Percentiles rank a stretch among this genome's conserved stretches.
Conservation (phyloP, 2,888 invertebrate species). For the Brassicogethes aeneus region DNA sequence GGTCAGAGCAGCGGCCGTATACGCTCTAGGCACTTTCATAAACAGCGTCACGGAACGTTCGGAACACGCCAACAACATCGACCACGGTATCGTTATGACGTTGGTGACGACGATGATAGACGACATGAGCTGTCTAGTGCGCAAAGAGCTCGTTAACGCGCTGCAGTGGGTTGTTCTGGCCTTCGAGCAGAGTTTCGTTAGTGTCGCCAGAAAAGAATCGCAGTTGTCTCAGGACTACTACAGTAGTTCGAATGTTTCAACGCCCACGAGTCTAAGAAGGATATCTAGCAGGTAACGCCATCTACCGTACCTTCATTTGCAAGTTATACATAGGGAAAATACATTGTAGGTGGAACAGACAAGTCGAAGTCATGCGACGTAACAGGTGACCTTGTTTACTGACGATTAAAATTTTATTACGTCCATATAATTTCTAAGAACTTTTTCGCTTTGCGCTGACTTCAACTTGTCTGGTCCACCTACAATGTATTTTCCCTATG, state of each 20-base stretch:
- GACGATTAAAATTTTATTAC: too few species aligned
- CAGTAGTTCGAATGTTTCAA: slow-evolving; percentile 17
- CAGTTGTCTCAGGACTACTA: not conserved
- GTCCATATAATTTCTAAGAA: too few species aligned
- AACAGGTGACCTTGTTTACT: too few species aligned
- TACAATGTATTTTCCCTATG: too few species aligned
- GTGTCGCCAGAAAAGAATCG: slow-evolving; percentile 58
- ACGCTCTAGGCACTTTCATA: slow-evolving; percentile 90
- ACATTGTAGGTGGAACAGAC: too few species aligned
- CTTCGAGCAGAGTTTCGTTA: slow-evolving; percentile 82
- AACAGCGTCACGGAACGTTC: slow-evolving; percentile 74
- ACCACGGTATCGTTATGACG: slow-evolving; percentile 85
- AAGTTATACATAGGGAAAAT: too few species aligned
- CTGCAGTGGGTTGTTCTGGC: slow-evolving; percentile 77
- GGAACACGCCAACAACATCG: slow-evolving; percentile 90
- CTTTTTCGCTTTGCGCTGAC: too few species aligned
- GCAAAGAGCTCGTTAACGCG: slow-evolving; percentile 80
- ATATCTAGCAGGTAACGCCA: slow-evolving; percentile 33
- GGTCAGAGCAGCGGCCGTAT: slow-evolving; percentile 88
- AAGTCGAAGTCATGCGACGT: too few species aligned
- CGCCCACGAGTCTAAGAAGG: slow-evolving; percentile 26
- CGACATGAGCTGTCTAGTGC: slow-evolving; percentile 80
- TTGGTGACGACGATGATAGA: slow-evolving; percentile 66
- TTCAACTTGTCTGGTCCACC: too few species aligned
- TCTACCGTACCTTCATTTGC: too few species aligned